Conservation (phyloP, 2,888 invertebrate species). For the Stegophylla sp. region DNA sequence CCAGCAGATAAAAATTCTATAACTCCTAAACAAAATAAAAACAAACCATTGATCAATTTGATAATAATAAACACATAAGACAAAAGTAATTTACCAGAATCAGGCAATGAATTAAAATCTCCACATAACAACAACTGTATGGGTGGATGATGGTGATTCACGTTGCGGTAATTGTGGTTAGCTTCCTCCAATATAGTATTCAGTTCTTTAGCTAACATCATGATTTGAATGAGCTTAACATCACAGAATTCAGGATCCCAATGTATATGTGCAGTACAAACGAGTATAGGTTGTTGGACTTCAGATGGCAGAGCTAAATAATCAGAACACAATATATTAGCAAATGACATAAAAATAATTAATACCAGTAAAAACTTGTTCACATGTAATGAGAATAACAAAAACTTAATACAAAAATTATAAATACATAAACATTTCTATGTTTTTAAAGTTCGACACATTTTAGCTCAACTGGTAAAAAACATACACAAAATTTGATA, state of each 20-base stretch:
- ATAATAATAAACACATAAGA: background rate
- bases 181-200: slow-evolving; percentile 86
- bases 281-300: slow-evolving; percentile 84
- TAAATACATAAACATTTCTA: no score
- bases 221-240: slow-evolving; percentile 99
- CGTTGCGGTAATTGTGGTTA: slow-evolving; percentile 77
- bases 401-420: no score
- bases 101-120: slow-evolving; percentile 97
- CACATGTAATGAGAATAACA: background rate
- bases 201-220: slow-evolving; percentile 97
- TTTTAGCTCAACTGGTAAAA: no score
- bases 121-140: slow-evolving; percentile 92
- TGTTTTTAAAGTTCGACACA: no score
- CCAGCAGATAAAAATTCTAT: slow-evolving; percentile 94
- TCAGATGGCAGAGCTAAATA: slow-evolving; percentile 62
- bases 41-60: background rate
- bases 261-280: slow-evolving; percentile 98
- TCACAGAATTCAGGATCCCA: slow-evolving; percentile 99
- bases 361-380: background rate
- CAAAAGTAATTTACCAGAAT: slow-evolving; percentile 74
- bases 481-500: no score
- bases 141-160: slow-evolving; percentile 71
- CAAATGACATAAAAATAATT: background rate
- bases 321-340: slow-evolving; percentile 8
- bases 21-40: slow-evolving; percentile 74